Evolutionary conservation across 2,113 vertebrate genomes (phyloP).

Genomic region (Danio rerio): DNA sequence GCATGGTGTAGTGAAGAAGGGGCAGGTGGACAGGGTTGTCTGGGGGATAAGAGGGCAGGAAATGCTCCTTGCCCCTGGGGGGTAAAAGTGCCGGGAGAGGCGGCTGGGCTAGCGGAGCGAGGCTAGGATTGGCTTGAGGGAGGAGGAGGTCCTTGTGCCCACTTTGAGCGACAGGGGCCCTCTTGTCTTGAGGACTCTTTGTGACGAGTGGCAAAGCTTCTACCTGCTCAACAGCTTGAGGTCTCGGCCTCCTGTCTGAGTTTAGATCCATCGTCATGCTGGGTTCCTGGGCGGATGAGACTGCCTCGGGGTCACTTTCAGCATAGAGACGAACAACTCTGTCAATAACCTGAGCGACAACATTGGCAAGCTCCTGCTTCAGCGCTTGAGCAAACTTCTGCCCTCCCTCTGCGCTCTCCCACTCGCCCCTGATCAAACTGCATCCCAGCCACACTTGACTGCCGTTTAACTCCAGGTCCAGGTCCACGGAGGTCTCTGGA

Average conservation of each 20-base stretch:
- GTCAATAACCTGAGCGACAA: constrained; percentile 79
- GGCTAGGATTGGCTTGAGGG: constrained; percentile 62
- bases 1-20: constrained; percentile 81
- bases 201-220: constrained; percentile 61
- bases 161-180: constrained; percentile 62
- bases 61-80: constrained; percentile 66
- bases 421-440: constrained; percentile 71
- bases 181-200: constrained; percentile 69
- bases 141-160: constrained; percentile 57
- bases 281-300: constrained; percentile 61
- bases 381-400: constrained; percentile 78
- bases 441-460: constrained; percentile 74
- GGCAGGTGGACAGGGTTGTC: constrained; percentile 67
- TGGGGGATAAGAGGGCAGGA: constrained; percentile 61
- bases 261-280: constrained; percentile 63
- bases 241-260: constrained; percentile 54
- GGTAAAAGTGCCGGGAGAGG: constrained; percentile 58
- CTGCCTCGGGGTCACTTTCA: constrained; percentile 54
- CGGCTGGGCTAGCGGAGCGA: constrained; percentile 65
- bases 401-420: constrained; percentile 62
- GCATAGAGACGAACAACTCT: constrained; percentile 78
- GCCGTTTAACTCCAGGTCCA: constrained; percentile 66
- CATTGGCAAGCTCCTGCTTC: constrained; percentile 77
- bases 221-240: constrained; percentile 51
- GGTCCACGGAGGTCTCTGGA: constrained; percentile 54